Base-by-base conservation (phyloP, 2,113 vertebrate genomes). In the Myrmecobius fasciatus region DNA sequence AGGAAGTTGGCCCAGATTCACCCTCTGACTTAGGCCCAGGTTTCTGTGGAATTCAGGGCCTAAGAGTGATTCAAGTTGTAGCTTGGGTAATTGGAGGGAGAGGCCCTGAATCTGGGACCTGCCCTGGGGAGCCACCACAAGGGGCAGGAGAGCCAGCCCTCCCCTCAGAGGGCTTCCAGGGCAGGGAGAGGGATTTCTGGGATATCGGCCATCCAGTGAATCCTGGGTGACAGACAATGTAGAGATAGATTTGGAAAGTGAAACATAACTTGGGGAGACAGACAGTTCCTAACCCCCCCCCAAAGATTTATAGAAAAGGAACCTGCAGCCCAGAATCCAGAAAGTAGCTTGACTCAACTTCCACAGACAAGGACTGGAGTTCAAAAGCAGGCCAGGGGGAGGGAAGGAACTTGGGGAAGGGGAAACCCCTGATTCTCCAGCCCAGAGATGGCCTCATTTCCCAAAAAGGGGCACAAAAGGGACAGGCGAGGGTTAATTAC, bases 71-170 rank as follows among this genome's bases (percentile, higher is more conserved):
- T 75, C 67, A 75, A 43, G 36, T 75, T 22, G 67, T 2, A n/a
- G 67, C 67, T 43, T 75, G 67, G 67, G 36, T 36, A 75, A 75
- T 75, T n/a, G n/a, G 36, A n/a, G 14, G 14, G 67, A 75, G 67
- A 75, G 67, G 67, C 36, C 67, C 67, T 75, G 67, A 75, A 75
- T 75, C 12, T n/a, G 67, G 67, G 36, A 17, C 67, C 36, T 75
- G 67, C 67, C 67, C 14, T 1, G 36, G 67, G 67, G 17, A 75
- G 67, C 36, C 67, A 75, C 14, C 67, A 75, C 56, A 8, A 56
- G 67, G n/a, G 67, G 36, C 36, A 75, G 67, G 67, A 75, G 36
- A 94, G 96, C 96, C 94, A 53, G 95, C 52, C 90, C 94, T 96
- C 93, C 94, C 95, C 52, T 0, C 31, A 46, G 31, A 92, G 47